Conservation (phyloP, 1,140 invertebrate genomes). For the Brachionus calyciflorus region DNA sequence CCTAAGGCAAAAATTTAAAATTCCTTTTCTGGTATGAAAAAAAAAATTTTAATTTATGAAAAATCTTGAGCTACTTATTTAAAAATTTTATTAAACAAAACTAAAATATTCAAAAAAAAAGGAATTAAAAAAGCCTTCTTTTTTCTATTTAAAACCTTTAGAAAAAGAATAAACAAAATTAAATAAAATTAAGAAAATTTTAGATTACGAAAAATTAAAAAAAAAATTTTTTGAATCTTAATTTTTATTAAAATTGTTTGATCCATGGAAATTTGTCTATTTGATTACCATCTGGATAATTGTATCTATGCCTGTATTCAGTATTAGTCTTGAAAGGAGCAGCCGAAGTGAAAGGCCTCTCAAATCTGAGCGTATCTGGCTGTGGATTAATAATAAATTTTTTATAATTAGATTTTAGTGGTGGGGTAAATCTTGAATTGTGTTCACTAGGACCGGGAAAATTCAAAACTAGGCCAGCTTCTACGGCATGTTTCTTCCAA, state of each 20-base stretch:
- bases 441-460: slow-evolving; percentile 17
- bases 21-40: too few species aligned
- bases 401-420: neutral
- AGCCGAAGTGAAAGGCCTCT: slow-evolving; percentile 4
- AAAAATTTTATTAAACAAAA: too few species aligned
- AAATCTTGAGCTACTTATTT: too few species aligned
- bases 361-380: neutral
- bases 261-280: slow-evolving; percentile 42
- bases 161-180: too few species aligned
- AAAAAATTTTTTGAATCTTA: too few species aligned
- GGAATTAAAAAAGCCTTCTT: too few species aligned
- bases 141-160: too few species aligned
- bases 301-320: slow-evolving; percentile 10
- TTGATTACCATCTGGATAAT: neutral
- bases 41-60: too few species aligned
- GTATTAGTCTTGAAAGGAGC: neutral
- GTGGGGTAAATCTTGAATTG: neutral
- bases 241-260: slow-evolving; percentile 8
- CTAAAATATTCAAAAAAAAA: too few species aligned
- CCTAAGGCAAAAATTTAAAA: too few species aligned
- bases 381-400: slow-evolving; percentile 34
- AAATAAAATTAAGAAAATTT: too few species aligned
- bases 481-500: slow-evolving; percentile 22
- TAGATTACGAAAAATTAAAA: too few species aligned
- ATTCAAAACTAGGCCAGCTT: neutral